These are phyloP conservation scores for Guaruba guarouba DNA, from an alignment of 2,113 vertebrate species.

Conservation along the genomic window DNA sequence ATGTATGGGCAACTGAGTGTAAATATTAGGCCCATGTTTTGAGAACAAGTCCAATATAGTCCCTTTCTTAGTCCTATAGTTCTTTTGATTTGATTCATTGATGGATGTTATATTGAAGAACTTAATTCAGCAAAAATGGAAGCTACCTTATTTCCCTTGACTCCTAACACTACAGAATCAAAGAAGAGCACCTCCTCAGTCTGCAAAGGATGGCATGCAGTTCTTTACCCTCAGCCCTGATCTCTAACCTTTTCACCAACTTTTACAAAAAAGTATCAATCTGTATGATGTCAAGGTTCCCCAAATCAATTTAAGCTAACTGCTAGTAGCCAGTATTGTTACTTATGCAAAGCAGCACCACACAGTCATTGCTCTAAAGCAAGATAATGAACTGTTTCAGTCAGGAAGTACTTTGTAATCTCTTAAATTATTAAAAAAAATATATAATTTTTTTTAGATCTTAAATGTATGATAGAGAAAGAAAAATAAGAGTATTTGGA, in stretches of 20 bases:
- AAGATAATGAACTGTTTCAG: not conserved
- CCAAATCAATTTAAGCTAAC: no score
- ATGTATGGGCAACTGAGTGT: not conserved
- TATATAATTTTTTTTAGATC: not conserved
- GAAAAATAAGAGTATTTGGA: not conserved
- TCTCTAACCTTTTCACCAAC: not conserved
- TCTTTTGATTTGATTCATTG: not conserved
- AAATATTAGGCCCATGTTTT: not conserved
- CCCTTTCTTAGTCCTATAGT: not conserved
- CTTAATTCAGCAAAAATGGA: not conserved
- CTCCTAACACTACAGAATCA: not conserved
- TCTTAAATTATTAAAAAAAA: not conserved
- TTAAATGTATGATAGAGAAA: not conserved
- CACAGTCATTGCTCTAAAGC: not conserved
- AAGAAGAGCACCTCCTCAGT: not conserved
- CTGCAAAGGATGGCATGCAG: not conserved
- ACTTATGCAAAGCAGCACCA: not conserved
- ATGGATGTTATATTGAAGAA: not conserved
- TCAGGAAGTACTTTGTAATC: not conserved
- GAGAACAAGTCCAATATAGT: not conserved
- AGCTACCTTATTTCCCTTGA: not conserved
- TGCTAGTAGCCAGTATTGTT: not conserved
- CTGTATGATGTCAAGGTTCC: not conserved
- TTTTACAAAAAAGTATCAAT: not conserved
- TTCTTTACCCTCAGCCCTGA: not conserved